A percentile compares a stretch with the other conserved stretches of the same genome.
These are phyloP conservation scores for Acleris sparsana DNA, from an alignment of 2,888 invertebrate species.

Conservation along the genomic window DNA sequence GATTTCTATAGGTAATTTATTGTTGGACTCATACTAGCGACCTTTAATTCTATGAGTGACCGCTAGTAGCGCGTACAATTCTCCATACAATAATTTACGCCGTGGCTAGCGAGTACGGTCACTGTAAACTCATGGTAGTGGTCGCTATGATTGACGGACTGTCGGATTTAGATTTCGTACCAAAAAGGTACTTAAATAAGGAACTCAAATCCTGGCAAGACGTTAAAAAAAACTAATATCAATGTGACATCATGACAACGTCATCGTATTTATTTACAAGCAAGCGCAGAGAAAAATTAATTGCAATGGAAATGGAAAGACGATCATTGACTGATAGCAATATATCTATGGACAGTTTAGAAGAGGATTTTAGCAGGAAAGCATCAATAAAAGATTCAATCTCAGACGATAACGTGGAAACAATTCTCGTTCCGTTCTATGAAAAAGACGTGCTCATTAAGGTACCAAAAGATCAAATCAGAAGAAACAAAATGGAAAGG, in stretches of 20 bases:
- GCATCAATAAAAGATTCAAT: slow-evolving; percentile 42
- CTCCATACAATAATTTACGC: too few species aligned
- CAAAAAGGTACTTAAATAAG: too few species aligned
- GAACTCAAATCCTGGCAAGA: neutral
- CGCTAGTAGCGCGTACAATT: too few species aligned
- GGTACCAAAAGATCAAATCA: slow-evolving; percentile 62
- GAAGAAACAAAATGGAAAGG: slow-evolving; percentile 44
- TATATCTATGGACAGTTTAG: slow-evolving; percentile 72
- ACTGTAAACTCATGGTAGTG: too few species aligned
- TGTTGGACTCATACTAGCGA: too few species aligned
- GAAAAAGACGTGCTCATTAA: slow-evolving; percentile 76
- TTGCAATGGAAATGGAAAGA: slow-evolving; percentile 59
- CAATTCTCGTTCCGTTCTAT: slow-evolving; percentile 76
- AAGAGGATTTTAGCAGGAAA: slow-evolving; percentile 56
- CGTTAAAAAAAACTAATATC: slow-evolving; percentile 40
- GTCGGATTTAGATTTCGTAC: too few species aligned
- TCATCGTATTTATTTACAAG: slow-evolving; percentile 63
- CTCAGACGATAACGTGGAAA: slow-evolving; percentile 64
- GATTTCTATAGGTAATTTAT: too few species aligned
- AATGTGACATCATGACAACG: slow-evolving; percentile 53
- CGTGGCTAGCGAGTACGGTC: too few species aligned
- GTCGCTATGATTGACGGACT: too few species aligned
- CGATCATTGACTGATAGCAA: slow-evolving; percentile 60
- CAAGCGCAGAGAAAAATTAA: slow-evolving; percentile 56
- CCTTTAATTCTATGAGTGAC: too few species aligned